These are phyloP conservation scores for Leucophora obtusa DNA, from an alignment of 2,888 invertebrate species.

Conservation along the genomic window DNA sequence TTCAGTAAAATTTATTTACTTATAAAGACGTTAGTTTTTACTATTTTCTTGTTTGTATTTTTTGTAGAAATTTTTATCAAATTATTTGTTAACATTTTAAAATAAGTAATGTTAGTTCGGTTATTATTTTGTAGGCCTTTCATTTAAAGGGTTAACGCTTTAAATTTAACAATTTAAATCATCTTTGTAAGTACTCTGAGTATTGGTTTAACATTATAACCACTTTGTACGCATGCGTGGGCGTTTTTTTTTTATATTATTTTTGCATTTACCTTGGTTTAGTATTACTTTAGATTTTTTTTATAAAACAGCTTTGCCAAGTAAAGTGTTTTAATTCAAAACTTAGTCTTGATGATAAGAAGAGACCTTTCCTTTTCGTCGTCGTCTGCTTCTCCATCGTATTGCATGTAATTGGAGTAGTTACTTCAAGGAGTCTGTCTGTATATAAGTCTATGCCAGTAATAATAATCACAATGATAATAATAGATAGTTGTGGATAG, in stretches of 20 bases:
- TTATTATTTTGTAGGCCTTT: not conserved
- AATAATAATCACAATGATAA: constrained; percentile 36
- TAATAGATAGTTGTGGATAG: constrained; percentile 55
- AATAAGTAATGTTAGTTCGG: no score
- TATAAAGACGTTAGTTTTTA: no score
- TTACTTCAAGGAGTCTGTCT: constrained; percentile 52
- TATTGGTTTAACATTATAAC: constrained; percentile 24
- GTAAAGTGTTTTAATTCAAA: constrained; percentile 51
- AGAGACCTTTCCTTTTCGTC: constrained; percentile 19
- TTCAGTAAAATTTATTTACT: no score
- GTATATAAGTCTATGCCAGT: not conserved
- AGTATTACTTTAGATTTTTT: constrained; percentile 38
- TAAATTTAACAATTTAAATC: not conserved
- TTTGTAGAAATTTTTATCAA: no score
- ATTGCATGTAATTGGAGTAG: constrained; percentile 56
- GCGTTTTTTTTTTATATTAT: constrained; percentile 28
- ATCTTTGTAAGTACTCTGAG: not conserved
- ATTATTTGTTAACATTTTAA: no score
- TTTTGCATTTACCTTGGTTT: constrained; percentile 38
- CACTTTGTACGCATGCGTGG: constrained; percentile 61
- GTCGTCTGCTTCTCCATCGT: not conserved
- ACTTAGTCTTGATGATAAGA: constrained; percentile 21
- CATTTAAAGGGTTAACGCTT: not conserved
- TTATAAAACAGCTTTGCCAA: constrained; percentile 22
- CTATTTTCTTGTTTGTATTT: no score